These are phyloP conservation scores for Falco novaeseelandiae DNA, from an alignment of 2,797 vertebrate species.

Conservation along the genomic window DNA sequence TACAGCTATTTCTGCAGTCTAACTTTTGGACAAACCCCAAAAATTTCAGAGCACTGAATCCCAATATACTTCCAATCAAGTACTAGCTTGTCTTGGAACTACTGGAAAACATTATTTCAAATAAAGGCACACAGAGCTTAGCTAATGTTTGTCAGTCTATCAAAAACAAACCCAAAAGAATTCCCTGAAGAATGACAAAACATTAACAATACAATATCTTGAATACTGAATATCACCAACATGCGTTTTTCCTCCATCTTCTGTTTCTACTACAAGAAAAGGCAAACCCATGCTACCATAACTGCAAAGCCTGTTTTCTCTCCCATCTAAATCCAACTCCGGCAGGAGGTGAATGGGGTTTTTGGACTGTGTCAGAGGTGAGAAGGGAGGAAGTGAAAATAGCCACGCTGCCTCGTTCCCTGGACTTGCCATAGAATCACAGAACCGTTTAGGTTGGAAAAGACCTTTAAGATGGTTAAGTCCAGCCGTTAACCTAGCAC, in stretches of 20 bases:
- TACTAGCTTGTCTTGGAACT: conserved; percentile 1
- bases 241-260: not conserved
- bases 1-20: conserved; percentile 5
- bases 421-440: not conserved
- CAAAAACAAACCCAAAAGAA: not conserved
- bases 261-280: not conserved
- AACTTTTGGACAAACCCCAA: not conserved
- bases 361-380: not conserved
- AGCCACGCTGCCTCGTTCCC: not conserved
- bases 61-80: not conserved
- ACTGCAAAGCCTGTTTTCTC: not conserved
- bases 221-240: not conserved
- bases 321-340: not conserved
- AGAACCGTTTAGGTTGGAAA: no score
- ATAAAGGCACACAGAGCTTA: not conserved
- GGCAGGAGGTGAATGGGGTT: not conserved
- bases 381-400: not conserved
- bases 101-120: conserved; percentile 2
- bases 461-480: no score
- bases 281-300: not conserved
- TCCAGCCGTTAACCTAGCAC: not conserved
- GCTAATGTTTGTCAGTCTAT: not conserved
- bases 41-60: not conserved
- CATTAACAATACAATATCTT: not conserved
- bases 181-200: not conserved